These are phyloP conservation scores for Semnopithecus entellus DNA, from an alignment of 2,113 vertebrate genomes.

Conservation along the genomic window DNA sequence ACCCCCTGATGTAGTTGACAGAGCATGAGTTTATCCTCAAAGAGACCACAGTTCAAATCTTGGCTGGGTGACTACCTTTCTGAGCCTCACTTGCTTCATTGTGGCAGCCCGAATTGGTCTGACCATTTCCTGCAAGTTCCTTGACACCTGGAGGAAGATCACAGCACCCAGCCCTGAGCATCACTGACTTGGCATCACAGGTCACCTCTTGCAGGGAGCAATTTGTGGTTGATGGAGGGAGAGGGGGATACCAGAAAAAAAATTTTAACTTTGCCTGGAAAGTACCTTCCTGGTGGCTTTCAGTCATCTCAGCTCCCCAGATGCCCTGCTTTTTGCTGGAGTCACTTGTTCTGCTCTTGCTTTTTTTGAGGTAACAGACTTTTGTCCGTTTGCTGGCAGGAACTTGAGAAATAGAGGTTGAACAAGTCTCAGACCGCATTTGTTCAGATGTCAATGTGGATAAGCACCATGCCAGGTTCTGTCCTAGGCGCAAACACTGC, in stretches of 20 bases:
- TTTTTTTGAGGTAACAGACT: background rate
- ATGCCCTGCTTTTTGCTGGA: background rate
- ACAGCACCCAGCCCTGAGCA: background rate
- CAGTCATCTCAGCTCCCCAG: background rate
- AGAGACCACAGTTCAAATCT: background rate
- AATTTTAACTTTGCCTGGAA: background rate
- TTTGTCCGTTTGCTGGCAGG: background rate
- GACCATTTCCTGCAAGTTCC: background rate
- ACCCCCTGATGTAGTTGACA: slow-evolving; percentile 55
- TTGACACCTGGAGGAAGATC: background rate
- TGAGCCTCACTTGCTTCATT: background rate
- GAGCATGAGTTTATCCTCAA: background rate
- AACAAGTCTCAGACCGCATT: background rate
- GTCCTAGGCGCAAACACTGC: background rate
- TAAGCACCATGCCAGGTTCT: background rate
- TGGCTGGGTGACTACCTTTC: background rate
- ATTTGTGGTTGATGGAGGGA: background rate
- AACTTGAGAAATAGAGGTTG: background rate
- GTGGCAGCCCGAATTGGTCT: background rate
- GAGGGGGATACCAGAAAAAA: background rate
- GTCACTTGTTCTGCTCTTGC: background rate
- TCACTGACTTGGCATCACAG: too few species aligned
- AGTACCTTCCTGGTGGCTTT: background rate
- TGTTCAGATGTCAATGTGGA: too few species aligned
- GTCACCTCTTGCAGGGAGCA: background rate